These are phyloP conservation scores for Tholera decimalis DNA, from an alignment of 2,888 invertebrate genomes.

Conservation along the genomic window DNA sequence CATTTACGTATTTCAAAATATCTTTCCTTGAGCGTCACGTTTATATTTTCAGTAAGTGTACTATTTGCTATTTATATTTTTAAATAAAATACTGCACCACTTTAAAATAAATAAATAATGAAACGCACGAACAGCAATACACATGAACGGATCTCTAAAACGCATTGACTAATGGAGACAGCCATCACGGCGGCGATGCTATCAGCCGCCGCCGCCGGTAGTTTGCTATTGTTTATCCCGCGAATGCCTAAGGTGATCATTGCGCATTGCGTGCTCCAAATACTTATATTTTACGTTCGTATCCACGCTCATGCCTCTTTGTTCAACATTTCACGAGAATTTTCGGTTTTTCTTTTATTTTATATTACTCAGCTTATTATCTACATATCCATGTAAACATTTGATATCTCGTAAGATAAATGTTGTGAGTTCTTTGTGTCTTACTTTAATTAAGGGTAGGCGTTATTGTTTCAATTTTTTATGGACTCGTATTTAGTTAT, in stretches of 20 bases:
- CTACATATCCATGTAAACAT: conserved; percentile 52
- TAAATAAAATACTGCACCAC: too few species aligned
- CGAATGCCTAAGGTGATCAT: conserved; percentile 77
- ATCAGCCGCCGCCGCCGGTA: conserved; percentile 23
- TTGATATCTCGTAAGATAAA: conserved; percentile 28
- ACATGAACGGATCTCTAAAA: conserved; percentile 33
- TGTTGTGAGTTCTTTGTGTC: conserved; percentile 20
- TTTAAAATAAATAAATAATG: too few species aligned
- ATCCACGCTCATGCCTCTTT: conserved; percentile 66
- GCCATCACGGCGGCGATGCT: conserved; percentile 77
- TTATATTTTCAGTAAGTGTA: too few species aligned
- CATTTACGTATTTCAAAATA: too few species aligned
- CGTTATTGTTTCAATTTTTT: conserved; percentile 4
- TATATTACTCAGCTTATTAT: conserved; percentile 48
- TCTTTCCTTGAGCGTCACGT: too few species aligned
- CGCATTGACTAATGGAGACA: conserved; percentile 61
- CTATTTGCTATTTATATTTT: too few species aligned
- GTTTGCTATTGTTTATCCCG: conserved; percentile 78
- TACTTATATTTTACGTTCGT: conserved; percentile 73
- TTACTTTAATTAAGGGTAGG: conserved; percentile 20
- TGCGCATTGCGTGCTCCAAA: conserved; percentile 83
- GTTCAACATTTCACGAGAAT: conserved; percentile 53
- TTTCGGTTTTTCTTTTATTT: conserved; percentile 56
- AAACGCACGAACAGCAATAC: not conserved
- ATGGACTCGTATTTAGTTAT: not conserved